These are phyloP conservation scores for Nerophis ophidion DNA, from an alignment of 2,113 vertebrate species.

Conservation along the genomic window DNA sequence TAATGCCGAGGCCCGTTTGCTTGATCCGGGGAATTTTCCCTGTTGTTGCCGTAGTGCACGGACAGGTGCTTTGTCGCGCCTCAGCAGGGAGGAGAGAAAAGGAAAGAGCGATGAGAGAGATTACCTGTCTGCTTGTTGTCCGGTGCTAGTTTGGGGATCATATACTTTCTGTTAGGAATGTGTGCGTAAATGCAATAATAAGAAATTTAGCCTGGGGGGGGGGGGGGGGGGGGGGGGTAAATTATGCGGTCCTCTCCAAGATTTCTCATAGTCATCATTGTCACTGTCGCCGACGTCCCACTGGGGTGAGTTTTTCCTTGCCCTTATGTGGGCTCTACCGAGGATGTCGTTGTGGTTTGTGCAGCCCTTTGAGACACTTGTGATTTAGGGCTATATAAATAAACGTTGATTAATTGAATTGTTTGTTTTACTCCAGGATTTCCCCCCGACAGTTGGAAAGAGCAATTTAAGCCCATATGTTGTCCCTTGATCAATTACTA, in stretches of 20 bases:
- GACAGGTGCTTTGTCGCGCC: constrained; percentile 23
- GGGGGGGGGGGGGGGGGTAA: no score
- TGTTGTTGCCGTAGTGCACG: constrained; percentile 26
- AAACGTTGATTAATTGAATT: no score
- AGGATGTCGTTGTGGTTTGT: no score
- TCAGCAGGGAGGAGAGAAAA: constrained; percentile 29
- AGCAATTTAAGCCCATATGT: no score
- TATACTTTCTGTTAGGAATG: constrained; percentile 12
- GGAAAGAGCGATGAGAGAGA: constrained; percentile 43
- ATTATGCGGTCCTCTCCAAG: no score
- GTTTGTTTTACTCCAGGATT: constrained; percentile 2
- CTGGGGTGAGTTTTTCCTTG: no score
- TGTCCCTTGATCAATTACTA: not conserved
- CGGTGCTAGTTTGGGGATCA: constrained; percentile 20
- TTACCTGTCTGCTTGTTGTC: constrained; percentile 23
- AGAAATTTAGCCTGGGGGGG: no score
- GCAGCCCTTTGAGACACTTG: no score
- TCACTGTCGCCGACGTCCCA: no score
- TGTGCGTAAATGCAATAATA: not conserved
- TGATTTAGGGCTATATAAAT: no score
- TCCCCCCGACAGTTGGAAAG: not conserved
- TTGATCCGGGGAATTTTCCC: constrained; percentile 45
- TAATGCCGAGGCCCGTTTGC: constrained; percentile 36
- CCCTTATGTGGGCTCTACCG: no score
- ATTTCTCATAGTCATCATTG: no score